Conservation (phyloP, 2,797 vertebrate genomes). For the Bryconaethiops microstoma region DNA sequence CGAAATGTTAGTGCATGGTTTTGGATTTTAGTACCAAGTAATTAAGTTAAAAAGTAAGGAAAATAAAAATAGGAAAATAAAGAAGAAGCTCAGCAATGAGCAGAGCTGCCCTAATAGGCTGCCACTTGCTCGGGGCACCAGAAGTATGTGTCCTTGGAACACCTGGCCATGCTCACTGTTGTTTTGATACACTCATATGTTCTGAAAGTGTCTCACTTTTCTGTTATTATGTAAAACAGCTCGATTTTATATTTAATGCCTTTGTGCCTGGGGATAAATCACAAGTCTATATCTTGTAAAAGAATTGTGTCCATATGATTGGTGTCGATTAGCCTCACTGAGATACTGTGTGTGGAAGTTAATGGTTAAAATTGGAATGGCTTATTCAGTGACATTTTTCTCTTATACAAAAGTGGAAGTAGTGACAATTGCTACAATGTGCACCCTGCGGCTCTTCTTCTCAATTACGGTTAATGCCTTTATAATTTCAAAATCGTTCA, state of each 20-base stretch:
- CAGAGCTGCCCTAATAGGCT: too few species aligned
- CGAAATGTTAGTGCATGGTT: too few species aligned
- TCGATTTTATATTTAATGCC: background rate
- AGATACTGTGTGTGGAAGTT: background rate
- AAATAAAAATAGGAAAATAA: too few species aligned
- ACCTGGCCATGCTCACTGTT: constrained; percentile 2
- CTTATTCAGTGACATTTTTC: background rate
- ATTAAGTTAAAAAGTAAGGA: too few species aligned
- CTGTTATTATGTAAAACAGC: background rate
- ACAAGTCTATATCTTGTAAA: background rate
- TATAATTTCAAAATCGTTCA: constrained; percentile 7
- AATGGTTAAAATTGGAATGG: background rate
- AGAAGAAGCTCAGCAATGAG: too few species aligned
- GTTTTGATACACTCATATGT: background rate
- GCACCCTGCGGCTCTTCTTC: constrained; percentile 1
- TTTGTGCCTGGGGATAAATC: background rate
- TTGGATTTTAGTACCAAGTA: too few species aligned
- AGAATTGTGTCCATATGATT: background rate
- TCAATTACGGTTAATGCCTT: background rate
- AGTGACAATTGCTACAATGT: background rate
- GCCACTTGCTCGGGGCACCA: too few species aligned
- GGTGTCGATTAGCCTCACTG: background rate
- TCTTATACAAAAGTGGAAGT: constrained; percentile 15
- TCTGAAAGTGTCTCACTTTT: background rate
- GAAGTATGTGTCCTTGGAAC: background rate